Base-by-base conservation (phyloP, 2,797 vertebrate species). In the Poecilia gillii region DNA sequence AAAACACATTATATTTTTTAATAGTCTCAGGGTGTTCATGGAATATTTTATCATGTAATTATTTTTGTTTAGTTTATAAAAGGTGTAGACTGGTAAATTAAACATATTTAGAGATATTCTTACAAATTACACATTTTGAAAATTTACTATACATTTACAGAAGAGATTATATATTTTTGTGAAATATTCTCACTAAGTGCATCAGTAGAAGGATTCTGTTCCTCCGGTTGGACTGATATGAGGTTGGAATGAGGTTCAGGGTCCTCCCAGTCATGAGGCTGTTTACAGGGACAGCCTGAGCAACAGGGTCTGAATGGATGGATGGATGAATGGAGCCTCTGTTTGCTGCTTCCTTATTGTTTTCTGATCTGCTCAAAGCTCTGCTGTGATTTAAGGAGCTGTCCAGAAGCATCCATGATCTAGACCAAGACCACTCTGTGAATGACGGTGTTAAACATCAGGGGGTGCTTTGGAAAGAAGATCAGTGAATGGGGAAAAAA, bases 291-390 rank as follows among this genome's bases (percentile, higher is more conserved):
- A 75, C 53, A 41, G 39, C 8, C n/a, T n/a, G 55, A 75, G 20
- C 39, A n/a, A 68, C 39, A n/a, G 76, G 36, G 16, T 13, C 33
- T 33, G 33, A 33, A 5, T 78, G 41, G 57, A 33, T 71, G 59
- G 55, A 62, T 70, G 72, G 49, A 64, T 72, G 76, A 76, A 81
- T 86, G 78, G 84, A 81, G 75, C 75, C 43, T 85, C 83, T 89
- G 88, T 87, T 82, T 81, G 72, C 77, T 12, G 12, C 70, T 51
- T 23, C 12, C 43, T 66, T 73, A 51, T 71, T 57, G 59, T 74
- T 45, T 81, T 68, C 76, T 49, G 41, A 78, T 49, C 53, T n/a
- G 16, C 51, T 68, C 2, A 16, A 8, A 51, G 49, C 20, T 3
- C 14, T 59, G 14, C 55, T 33, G 46, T 28, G 80, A 76, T 76